A percentile compares a stretch with the other conserved stretches of the same genome.
These are phyloP conservation scores for Mamestra brassicae DNA, from an alignment of 2,888 invertebrate species.

Conservation along the genomic window DNA sequence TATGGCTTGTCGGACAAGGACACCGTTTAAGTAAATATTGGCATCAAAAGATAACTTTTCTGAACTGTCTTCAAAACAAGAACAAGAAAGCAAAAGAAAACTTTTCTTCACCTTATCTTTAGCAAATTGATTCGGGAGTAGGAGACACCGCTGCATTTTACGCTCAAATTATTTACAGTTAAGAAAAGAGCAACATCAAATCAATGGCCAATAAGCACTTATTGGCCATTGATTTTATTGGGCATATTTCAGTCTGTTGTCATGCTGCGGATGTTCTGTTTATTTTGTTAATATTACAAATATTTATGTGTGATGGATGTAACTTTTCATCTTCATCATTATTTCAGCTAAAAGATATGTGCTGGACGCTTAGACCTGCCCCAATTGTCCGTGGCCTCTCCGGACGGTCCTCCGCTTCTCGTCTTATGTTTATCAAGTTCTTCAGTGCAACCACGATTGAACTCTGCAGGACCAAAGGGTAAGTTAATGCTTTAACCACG, in stretches of 20 bases:
- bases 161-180: conserved; percentile 41
- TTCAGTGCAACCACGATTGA: not conserved
- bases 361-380: not conserved
- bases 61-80: conserved; percentile 32
- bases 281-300: conserved; percentile 6
- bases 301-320: too few relatives aligned
- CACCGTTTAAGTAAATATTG: conserved; percentile 25
- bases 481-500: not conserved
- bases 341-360: too few relatives aligned
- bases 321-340: too few relatives aligned
- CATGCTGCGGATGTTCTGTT: conserved; percentile 4
- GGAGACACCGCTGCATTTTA: conserved; percentile 39
- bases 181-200: conserved; percentile 6
- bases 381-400: not conserved
- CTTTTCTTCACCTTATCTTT: conserved; percentile 46
- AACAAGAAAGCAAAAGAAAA: conserved; percentile 37
- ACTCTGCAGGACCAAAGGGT: not conserved
- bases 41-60: conserved; percentile 14
- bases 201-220: not conserved
- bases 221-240: conserved; percentile 18
- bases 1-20: too few relatives aligned
- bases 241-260: conserved; percentile 9
- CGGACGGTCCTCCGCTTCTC: not conserved
- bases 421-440: not conserved
- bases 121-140: conserved; percentile 46